Evolutionary conservation across 2,888 invertebrate species (phyloP).

Genomic region (Sycophila texana): DNA sequence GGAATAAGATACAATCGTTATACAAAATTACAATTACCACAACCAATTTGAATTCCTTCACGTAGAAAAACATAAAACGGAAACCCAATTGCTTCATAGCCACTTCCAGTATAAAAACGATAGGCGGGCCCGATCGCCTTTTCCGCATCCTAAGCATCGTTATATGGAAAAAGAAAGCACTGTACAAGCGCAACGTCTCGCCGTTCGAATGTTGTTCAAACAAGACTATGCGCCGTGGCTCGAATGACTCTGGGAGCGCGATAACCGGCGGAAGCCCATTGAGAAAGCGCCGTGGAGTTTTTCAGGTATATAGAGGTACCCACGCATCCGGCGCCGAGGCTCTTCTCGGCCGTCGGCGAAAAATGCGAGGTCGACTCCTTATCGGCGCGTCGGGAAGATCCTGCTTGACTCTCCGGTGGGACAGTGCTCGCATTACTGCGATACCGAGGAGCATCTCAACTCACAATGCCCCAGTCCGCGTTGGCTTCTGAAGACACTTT

Average conservation of each 20-base stretch:
- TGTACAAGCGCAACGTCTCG: constrained; percentile 1
- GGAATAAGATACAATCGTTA: too few relatives aligned
- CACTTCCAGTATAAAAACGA: too few relatives aligned
- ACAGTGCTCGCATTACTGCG: constrained; percentile 23
- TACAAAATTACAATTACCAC: too few relatives aligned
- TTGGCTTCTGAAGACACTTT: not conserved
- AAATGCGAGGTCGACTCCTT: constrained; percentile 28
- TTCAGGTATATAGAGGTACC: constrained; percentile 5
- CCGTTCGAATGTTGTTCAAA: constrained; percentile 19
- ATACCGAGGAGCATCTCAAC: constrained; percentile 2
- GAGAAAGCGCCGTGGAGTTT: not conserved
- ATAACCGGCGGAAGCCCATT: constrained; percentile 5
- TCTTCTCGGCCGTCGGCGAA: not conserved
- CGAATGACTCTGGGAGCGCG: not conserved
- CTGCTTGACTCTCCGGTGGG: constrained; percentile 25
- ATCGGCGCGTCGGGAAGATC: constrained; percentile 29
- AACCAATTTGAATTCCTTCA: too few relatives aligned
- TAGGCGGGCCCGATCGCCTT: not conserved
- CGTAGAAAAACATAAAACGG: too few relatives aligned
- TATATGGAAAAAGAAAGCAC: not conserved
- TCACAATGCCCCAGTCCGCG: constrained; percentile 34
- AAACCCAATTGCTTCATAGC: too few relatives aligned
- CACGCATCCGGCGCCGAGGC: constrained; percentile 17
- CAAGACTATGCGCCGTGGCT: constrained; percentile 11
- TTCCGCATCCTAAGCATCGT: not conserved